Base-by-base conservation (phyloP, 2,113 vertebrate genomes). In the Balaeniceps rex region DNA sequence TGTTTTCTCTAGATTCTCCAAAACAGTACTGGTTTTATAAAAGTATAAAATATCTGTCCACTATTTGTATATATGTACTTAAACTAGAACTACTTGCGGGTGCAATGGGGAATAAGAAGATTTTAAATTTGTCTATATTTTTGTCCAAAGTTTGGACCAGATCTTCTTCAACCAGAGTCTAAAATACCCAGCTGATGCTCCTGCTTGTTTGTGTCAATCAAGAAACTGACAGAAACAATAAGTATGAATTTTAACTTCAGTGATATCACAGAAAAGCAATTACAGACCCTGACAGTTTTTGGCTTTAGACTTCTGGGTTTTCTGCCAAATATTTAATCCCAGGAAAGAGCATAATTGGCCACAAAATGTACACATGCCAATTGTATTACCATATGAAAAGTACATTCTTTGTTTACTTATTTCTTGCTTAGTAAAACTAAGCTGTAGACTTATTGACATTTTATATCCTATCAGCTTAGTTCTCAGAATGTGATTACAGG, bases 251-350 rank as follows among this genome's bases (percentile, higher is more conserved):
- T 60, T 83, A 92, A 84, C 66, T 90, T 86, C n/a, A 89, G 22
- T 87, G 52, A 78, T 88, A 95, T 47, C 23, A 64, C 36, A 92
- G 52, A 90, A 94, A 93, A 86, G 31, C 87, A 95, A 74, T 96
- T 96, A 93, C 18, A 87, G 60, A 80, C 7, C 7, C 24, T 87
- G 92, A 36, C 69, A 90, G 47, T 3, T 93, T 92, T 95, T 96
- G 88, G 71, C 88, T 95, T 72, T n/a, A 52, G 21, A 76, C 22
- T 75, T 81, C 19, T 65, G 26, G 4, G 2, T 28, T 87, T 95
- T 72, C 81, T 91, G 94, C 91, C 94, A 97, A 96, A 69, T 63
- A 70, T 49, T 11, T 83, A 95, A 93, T 92, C 94, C 49, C 26
- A 83, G 72, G 52, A 92, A 96, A 94, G 1, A 64, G 6, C 69